Base-by-base conservation (phyloP, 1,140 invertebrate genomes). In the Theocolax elegans region DNA sequence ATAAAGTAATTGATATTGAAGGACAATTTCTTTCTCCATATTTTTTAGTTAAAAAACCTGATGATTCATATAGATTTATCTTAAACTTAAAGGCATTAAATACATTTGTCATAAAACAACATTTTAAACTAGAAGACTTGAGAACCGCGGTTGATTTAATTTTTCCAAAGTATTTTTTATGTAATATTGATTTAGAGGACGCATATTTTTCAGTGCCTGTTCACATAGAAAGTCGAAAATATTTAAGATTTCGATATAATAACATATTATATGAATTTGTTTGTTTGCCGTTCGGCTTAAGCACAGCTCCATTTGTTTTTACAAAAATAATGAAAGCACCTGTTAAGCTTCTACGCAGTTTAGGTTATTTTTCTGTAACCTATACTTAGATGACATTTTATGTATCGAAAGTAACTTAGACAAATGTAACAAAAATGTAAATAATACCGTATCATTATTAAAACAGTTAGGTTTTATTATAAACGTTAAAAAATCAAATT, bases 241-340 rank as follows among this genome's bases (percentile, higher is more conserved):
- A 53, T 29, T 56, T 70, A 31, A 13, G 63, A 27, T 74, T 74
- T 65, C 21, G 13, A 0, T 74, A 54, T 49, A 9, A 19, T 13
- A 42, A 23, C 1, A 54, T 13, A 17, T 27, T 74, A 8, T 71
- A 59, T 46, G 67, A 74, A 49, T 71, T 74, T 17, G 44, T 53
- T 51, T 71, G 67, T 21, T 23, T 70, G 7, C 62, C 70, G 1
- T 72, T 72, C 46, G 66, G 70, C 13, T 46, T 74, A 31, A 63
- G 12, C n/a, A 48, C 58, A 12, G 56, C 38, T 3, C 73, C 67
- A 13, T 54, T 62, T 27, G 15, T 72, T 2, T 74, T 70, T 66
- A 74, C 70, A 27, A 74, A 74, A 27, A 15, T 70, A 1, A 12
- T 74, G 29, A 74, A 72, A 67, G 53, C 51, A 25, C 60, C 53